Evolutionary conservation across 2,797 vertebrate species (phyloP), one percentile per base, ranked within the genome.

Genomic region (Brachyrhaphis roseni): DNA sequence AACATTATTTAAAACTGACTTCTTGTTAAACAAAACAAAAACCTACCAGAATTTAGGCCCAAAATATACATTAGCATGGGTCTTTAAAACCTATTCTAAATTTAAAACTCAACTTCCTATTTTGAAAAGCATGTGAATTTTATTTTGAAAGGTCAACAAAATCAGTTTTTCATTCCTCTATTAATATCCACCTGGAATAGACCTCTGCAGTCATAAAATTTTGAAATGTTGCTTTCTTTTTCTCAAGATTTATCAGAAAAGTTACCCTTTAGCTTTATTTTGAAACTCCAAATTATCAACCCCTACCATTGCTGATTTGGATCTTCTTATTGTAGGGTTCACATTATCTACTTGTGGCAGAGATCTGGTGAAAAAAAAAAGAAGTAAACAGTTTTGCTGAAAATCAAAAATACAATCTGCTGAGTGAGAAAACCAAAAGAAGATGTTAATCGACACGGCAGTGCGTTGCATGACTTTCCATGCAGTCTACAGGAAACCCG

Each of bases 141-240:
- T 64, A 64, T 62, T 62, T 62, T 62, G 57, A 62, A 62, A 34
- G 57, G 57, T 62, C 15, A 62, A 62, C 28, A 34, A 16, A 62
- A 16, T 34, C 6, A 64, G 16, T 18, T 64, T 36, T 18, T 64
- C 7, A 64, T 34, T 34, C 7, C 13, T 28, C 12, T 13, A 12
- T 31, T 31, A 28, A 4, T 5, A 59, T 16, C 49, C 18, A 59
- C 12, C 57, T 62, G 28, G 28, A 28, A 13, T 16, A 11, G 7
- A 62, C 5, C 28, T 62, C 13, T 62, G 28, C 13, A 31, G 28
- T 62, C 53, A 57, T 53, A 1, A 26, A 36, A 2, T 10, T 36
- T 64, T 18, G 12, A 62, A 62, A 66, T 66, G 62, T 66, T 39
- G 64, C 34, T 66, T 66, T 12, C 23, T 23, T 66, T 66, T 36